Base-by-base conservation (phyloP, 1,140 invertebrate species). In the Drosophila bocqueti region DNA sequence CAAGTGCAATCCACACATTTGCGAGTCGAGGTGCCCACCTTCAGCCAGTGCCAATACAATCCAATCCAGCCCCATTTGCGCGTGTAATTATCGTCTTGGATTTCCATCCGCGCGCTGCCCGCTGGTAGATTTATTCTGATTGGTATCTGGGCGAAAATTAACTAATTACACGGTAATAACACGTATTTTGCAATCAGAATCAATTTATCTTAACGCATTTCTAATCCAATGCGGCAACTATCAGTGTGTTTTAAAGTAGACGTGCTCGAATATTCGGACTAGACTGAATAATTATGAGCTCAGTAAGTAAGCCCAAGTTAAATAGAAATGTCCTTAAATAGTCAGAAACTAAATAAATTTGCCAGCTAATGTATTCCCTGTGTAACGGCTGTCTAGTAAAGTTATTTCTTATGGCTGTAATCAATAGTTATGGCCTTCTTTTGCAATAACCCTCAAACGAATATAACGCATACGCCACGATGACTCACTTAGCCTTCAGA, bases 1-100 rank as follows among this genome's bases (percentile, higher is more conserved):
- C 84, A 87, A 87, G 84, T 87, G 84, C 84, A 81, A 87, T 75
- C 77, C 76, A 81, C 61, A 80, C 84, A 89, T 89, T 76, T 73
- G 66, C 63, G 38, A 49, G 49, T 29, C 54, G 54, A 36, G 43
- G 65, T 76, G 47, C 62, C 61, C 62, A 54, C 67, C 67, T 67
- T 69, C 67, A 43, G 61, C 61, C 36, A 58, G 18, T 45, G 36
- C 18, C 55, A 65, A 18, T n/a, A 60, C 71, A 73, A 63, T 72
- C 75, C 79, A 57, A 47, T 78, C 65, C 78, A 67, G 82, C 60
- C 81, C 83, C 81, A 87, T 83, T 89, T 77, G 80, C 60, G 46
- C 63, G 45, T 61, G 68, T 83, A 86, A 89, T 86, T 86, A 83
- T 68, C 34, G 50, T 69, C 64, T 57, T 29, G 52, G 58, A 50